These are phyloP conservation scores for Cybosia mesomella DNA, from an alignment of 2,888 invertebrate genomes.

Conservation along the genomic window DNA sequence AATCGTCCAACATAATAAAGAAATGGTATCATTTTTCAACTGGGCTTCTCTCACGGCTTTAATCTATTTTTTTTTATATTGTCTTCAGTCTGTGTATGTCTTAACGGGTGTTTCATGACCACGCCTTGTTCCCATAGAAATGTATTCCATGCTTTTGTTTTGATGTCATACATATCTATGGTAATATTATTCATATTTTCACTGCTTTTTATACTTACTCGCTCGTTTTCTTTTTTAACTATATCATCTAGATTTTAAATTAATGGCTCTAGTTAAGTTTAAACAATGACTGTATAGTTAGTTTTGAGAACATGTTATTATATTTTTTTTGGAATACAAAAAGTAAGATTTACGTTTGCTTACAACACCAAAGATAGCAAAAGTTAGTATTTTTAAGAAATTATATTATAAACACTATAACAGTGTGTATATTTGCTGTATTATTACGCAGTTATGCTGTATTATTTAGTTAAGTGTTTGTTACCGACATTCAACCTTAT, in stretches of 20 bases:
- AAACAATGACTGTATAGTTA: constrained; percentile 46
- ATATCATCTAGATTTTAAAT: constrained; percentile 32
- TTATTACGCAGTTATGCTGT: not conserved
- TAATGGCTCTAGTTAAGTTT: constrained; percentile 31
- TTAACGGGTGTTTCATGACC: constrained; percentile 58
- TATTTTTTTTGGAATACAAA: constrained; percentile 16
- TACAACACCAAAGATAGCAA: not conserved
- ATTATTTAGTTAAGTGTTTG: not conserved
- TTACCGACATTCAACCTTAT: too few species aligned
- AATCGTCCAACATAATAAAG: constrained; percentile 7
- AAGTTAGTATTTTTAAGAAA: not conserved
- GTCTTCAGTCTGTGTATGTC: constrained; percentile 60
- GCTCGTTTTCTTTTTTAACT: constrained; percentile 40
- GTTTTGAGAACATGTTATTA: constrained; percentile 34
- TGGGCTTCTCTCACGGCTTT: constrained; percentile 63
- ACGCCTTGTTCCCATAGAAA: constrained; percentile 50
- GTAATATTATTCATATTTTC: constrained; percentile 50
- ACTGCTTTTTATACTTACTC: constrained; percentile 41
- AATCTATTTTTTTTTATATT: constrained; percentile 56
- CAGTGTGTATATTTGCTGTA: not conserved
- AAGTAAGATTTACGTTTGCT: constrained; percentile 4
- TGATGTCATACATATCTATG: constrained; percentile 44
- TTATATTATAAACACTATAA: not conserved
- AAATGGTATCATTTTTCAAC: constrained; percentile 41
- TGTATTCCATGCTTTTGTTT: constrained; percentile 42